These are phyloP conservation scores for Arion vulgaris DNA, from an alignment of 1,140 invertebrate genomes.

Conservation along the genomic window DNA sequence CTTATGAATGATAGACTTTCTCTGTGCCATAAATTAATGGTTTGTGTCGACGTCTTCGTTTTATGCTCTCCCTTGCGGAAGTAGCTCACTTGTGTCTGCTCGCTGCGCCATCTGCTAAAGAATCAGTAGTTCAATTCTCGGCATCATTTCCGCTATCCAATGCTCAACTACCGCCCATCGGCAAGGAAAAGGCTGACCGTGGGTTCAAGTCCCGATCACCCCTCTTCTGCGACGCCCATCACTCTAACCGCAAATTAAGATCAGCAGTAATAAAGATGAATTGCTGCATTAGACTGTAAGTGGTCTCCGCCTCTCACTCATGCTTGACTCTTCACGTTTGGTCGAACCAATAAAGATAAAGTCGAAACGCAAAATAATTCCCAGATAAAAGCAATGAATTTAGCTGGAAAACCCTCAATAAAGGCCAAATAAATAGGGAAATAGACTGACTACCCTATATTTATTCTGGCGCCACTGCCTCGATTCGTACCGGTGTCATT, in stretches of 20 bases:
- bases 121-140: not conserved
- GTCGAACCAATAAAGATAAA: conserved; percentile 35
- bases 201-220: conserved; percentile 26
- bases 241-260: conserved; percentile 34
- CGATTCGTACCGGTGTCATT: not conserved
- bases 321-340: conserved; percentile 30
- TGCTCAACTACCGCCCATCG: conserved; percentile 10
- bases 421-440: conserved; percentile 22
- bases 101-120: not conserved
- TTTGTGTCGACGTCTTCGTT: not conserved
- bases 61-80: not conserved
- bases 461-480: conserved; percentile 22
- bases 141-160: not conserved
- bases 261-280: conserved; percentile 38
- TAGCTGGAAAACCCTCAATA: conserved; percentile 17
- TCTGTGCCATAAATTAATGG: conserved; percentile 17
- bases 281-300: conserved; percentile 35
- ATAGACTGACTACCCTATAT: conserved; percentile 13
- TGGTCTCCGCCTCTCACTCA: conserved; percentile 12
- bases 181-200: conserved; percentile 30
- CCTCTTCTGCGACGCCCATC: conserved; percentile 14
- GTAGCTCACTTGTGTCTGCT: too few relatives aligned
- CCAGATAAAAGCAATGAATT: conserved; percentile 16
- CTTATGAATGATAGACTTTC: conserved; percentile 21
- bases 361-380: conserved; percentile 8